Percentiles rank a stretch among this genome's conserved stretches.
phyloP scores from a whole-genome alignment of 2,888 invertebrate genomes.

The Palloptera scutellata region DNA sequence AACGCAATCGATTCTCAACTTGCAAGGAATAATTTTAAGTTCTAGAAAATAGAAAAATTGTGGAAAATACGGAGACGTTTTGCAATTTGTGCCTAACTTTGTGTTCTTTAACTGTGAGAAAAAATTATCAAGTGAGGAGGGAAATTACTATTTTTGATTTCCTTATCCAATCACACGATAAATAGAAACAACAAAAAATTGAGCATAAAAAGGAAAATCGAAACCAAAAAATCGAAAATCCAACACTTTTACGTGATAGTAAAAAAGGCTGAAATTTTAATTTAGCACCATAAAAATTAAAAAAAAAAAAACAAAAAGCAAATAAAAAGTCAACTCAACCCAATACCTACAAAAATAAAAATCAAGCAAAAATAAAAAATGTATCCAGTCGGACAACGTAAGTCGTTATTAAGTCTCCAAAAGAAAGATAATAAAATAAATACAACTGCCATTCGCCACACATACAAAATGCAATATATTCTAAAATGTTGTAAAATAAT shows the following conservation, averaged over 20 bases:
- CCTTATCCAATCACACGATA: slow-evolving; percentile 27
- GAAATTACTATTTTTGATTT: no score
- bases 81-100: slow-evolving; percentile 54
- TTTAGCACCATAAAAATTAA: slow-evolving; percentile 45
- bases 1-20: slow-evolving; percentile 11
- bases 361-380: slow-evolving; percentile 63
- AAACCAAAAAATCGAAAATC: slow-evolving; percentile 57
- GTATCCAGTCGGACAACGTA: slow-evolving; percentile 76
- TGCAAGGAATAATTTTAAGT: slow-evolving; percentile 9
- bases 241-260: slow-evolving; percentile 59
- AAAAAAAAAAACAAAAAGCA: slow-evolving; percentile 41
- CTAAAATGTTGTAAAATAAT: no score
- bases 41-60: slow-evolving; percentile 13
- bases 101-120: slow-evolving; percentile 56
- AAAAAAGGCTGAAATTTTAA: slow-evolving; percentile 58
- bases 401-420: no score
- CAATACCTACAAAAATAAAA: slow-evolving; percentile 42
- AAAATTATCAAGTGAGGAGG: slow-evolving; percentile 21
- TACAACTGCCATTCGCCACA: not conserved
- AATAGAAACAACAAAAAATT: slow-evolving; percentile 40
- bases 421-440: slow-evolving; percentile 2
- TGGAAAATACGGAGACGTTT: slow-evolving; percentile 43
- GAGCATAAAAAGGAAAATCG: slow-evolving; percentile 51
- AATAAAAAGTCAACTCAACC: slow-evolving; percentile 30
- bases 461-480: not conserved